Evolutionary conservation across 2,797 vertebrate species (phyloP), one percentile per base, ranked within the genome.

Genomic region (Sebastes aleutianus): DNA sequence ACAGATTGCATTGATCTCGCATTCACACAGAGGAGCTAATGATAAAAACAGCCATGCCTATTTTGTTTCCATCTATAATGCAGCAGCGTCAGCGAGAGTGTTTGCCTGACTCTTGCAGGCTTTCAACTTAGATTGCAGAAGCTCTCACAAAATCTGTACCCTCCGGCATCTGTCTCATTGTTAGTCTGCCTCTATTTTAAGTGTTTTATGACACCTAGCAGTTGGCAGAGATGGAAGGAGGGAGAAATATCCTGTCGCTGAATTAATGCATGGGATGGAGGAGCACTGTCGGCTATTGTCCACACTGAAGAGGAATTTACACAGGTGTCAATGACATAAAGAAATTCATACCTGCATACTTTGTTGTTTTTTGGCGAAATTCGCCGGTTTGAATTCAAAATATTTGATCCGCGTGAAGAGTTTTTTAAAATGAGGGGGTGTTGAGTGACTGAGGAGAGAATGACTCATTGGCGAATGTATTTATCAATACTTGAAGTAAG

Each of bases 21-120:
- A 70, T 83, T 88, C 78, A 71, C 74, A 63, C 70, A 8, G 56
- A 76, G 65, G 31, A 75, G 66, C 86, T 79, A 73, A 89, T 76
- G 78, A 87, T 84, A 85, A 86, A 53, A 80, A 75, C 78, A 78
- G 70, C 58, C 66, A 14, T 63, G 70, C 29, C 73, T 59, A 8
- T 83, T 89, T 84, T 87, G 87, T 90, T 84, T 81, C 84, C 80
- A 86, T 89, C 71, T 68, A 86, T 83, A 88, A 88, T 90, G 79
- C 88, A 87, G 82, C 80, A 74, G 70, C 32, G 43, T 87, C 76
- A 77, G 80, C 63, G 4, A 2, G 29, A 71, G 70, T 74, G 83
- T 92, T 89, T 88, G 80, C 76, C 72, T 36, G 69, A 88, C 75
- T 86, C 85, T 89, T 85, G 76, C 85, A 74, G 80, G 69, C 80